phyloP scores from a whole-genome alignment of 2,888 invertebrate species.

The Drymonia ruficornis region DNA sequence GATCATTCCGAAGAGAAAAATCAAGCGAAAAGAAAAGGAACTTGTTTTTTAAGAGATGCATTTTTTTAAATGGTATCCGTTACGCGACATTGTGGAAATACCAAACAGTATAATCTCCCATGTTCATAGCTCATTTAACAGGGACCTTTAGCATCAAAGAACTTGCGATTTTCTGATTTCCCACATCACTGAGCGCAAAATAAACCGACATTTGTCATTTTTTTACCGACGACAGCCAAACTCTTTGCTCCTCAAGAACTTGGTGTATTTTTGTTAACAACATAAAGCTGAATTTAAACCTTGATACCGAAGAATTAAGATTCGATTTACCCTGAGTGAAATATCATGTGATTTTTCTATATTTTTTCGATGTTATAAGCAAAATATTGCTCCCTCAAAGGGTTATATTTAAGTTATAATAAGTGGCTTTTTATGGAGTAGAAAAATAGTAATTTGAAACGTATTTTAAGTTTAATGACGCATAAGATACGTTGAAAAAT shows the following conservation, averaged over 20 bases:
- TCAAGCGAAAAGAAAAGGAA: too few species aligned
- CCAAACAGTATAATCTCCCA: conserved; percentile 33
- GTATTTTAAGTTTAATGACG: background rate
- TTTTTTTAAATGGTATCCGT: background rate
- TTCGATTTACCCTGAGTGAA: conserved; percentile 8
- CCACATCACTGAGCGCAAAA: conserved; percentile 46
- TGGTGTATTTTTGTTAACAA: conserved; percentile 9
- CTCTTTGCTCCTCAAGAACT: conserved; percentile 24
- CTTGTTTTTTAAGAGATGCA: too few species aligned
- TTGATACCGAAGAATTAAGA: background rate
- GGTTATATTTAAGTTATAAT: background rate
- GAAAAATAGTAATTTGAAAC: background rate
- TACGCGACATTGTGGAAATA: conserved; percentile 31
- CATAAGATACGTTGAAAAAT: background rate
- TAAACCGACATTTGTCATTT: conserved; percentile 40
- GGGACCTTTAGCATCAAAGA: conserved; percentile 44
- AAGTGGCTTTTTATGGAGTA: background rate
- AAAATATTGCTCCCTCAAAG: background rate
- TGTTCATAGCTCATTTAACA: conserved; percentile 56
- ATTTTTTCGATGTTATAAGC: background rate
- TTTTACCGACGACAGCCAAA: conserved; percentile 22
- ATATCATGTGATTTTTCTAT: background rate
- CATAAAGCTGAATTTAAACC: conserved; percentile 1
- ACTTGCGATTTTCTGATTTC: conserved; percentile 52
- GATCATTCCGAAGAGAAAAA: too few species aligned